Evolutionary conservation across 2,888 invertebrate species (phyloP), one percentile per base, ranked within the genome.

Genomic region (Ennomos fuscantarius): DNA sequence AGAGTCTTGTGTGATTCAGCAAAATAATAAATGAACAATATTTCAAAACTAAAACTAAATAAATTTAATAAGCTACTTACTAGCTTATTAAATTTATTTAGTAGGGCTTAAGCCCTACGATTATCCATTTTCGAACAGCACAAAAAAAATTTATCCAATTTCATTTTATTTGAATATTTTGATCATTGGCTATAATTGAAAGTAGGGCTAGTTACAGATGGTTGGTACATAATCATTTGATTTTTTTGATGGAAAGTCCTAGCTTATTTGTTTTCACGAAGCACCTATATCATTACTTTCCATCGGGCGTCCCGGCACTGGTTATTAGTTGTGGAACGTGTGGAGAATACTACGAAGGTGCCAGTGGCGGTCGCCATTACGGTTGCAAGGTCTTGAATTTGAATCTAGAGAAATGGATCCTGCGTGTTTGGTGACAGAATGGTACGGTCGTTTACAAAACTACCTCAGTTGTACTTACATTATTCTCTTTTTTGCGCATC

Each of bases 291-390:
- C 63, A 62, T 58, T 66, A 63, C 63, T 72, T 62, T 55, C 60
- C 54, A 47, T 60, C 56, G 55, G 57, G 43, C 53, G 54, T 51
- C 44, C 34, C 55, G 45, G 11, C 60, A 36, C 67, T 63, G 60
- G 62, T 71, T 72, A 73, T 70, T 72, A 72, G 70, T 62, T 63
- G 41, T 42, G 59, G 56, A 46, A 72, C 76, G 73, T 74, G 73
- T 63, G 48, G 44, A 40, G 68, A 72, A 70, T 72, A 67, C 61
- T 55, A 55, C 62, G 63, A 72, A 67, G 62, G 66, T 12, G 33
- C 33, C 31, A 35, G 65, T 65, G 63, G 52, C 48, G 41, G 58
- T 59, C 58, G 53, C 58, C 63, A 68, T 60, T 63, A 63, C 55
- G 58, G 53, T 43, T 66, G 65, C 44, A 66, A 55, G 60, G 57